Evolutionary conservation across 2,113 vertebrate genomes (phyloP).

Genomic region (Salvator merianae): DNA sequence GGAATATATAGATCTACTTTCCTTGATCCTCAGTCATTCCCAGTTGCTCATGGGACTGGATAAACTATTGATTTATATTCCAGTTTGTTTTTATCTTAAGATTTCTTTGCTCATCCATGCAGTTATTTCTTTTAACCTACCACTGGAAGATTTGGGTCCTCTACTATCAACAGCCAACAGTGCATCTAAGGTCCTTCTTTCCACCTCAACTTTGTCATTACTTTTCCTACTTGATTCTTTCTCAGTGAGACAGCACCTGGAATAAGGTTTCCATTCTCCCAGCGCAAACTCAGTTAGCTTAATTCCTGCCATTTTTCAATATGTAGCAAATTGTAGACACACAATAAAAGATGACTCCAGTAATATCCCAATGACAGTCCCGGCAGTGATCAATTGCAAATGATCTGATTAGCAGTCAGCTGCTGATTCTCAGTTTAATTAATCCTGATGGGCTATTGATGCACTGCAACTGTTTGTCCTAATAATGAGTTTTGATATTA

Average conservation of each 20-base stretch:
- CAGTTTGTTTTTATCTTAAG: not conserved
- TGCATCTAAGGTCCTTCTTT: conserved; percentile 21
- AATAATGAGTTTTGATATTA: conserved; percentile 97
- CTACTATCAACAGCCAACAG: conserved; percentile 3
- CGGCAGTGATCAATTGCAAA: conserved; percentile 82
- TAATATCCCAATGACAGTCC: conserved; percentile 75
- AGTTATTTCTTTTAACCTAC: not conserved
- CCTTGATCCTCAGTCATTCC: not conserved
- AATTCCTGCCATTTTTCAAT: conserved; percentile 13
- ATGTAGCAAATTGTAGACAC: conserved; percentile 22
- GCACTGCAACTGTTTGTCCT: conserved; percentile 92
- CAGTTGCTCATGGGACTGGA: not conserved
- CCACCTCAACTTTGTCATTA: conserved; percentile 32
- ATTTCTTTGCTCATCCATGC: not conserved
- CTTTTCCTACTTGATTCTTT: conserved; percentile 33
- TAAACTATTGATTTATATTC: not conserved
- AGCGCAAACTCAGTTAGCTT: not conserved
- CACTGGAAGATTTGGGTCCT: not conserved
- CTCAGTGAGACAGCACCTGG: conserved; percentile 28
- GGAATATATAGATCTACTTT: not conserved
- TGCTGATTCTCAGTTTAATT: conserved; percentile 95
- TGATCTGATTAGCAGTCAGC: conserved; percentile 90
- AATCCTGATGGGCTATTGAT: conserved; percentile 98
- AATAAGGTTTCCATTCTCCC: not conserved
- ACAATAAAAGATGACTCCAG: conserved; percentile 52